Conservation (phyloP, 2,888 invertebrate genomes). For the Nebria brevicollis region DNA sequence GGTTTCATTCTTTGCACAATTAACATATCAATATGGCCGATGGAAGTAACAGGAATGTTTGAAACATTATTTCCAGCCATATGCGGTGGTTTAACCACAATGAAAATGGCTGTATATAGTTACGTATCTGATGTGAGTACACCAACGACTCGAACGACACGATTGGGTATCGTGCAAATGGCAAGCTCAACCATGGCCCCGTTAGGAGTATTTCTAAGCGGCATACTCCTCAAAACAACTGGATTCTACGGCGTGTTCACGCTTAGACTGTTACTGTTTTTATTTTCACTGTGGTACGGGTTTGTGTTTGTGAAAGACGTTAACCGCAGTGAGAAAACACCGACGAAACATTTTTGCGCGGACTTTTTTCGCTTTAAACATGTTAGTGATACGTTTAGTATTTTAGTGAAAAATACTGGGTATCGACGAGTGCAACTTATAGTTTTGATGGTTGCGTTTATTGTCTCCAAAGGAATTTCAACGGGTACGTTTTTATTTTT, state of each 20-base stretch:
- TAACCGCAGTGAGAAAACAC: background rate
- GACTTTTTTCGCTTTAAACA: slow-evolving; percentile 30
- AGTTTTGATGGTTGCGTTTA: slow-evolving; percentile 21
- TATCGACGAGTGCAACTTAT: slow-evolving; percentile 17
- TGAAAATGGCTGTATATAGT: slow-evolving; percentile 37
- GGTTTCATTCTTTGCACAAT: slow-evolving; percentile 63
- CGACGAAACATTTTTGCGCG: slow-evolving; percentile 20
- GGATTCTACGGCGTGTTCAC: slow-evolving; percentile 34
- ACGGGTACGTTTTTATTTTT: slow-evolving; percentile 21
- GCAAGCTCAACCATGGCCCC: slow-evolving; percentile 65
- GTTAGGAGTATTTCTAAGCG: slow-evolving; percentile 63
- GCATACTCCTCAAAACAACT: slow-evolving; percentile 60
- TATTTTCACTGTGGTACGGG: slow-evolving; percentile 22
- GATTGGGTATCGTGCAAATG: slow-evolving; percentile 66
- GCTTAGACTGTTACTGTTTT: slow-evolving; percentile 9
- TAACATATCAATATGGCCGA: slow-evolving; percentile 63
- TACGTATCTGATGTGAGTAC: slow-evolving; percentile 54
- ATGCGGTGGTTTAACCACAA: slow-evolving; percentile 63
- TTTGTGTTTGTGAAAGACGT: slow-evolving; percentile 22
- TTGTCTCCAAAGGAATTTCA: slow-evolving; percentile 29
- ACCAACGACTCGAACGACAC: slow-evolving; percentile 65
- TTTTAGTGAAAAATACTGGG: slow-evolving; percentile 10
- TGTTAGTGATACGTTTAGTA: slow-evolving; percentile 26
- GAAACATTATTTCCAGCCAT: slow-evolving; percentile 64
- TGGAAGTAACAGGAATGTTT: slow-evolving; percentile 62